Conservation (phyloP, 2,888 invertebrate species). For the Cyclophora punctaria region DNA sequence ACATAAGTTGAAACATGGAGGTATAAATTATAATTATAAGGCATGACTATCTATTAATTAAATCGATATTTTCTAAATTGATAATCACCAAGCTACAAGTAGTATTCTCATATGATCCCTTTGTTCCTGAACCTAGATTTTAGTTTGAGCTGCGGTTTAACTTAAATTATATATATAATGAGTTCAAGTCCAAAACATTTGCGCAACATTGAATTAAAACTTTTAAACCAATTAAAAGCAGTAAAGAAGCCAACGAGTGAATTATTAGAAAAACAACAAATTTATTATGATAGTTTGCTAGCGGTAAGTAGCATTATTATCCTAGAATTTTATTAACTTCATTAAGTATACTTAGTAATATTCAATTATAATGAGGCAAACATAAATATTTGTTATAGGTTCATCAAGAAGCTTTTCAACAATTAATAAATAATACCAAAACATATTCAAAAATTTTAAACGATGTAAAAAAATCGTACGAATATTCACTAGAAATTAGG, state of each 20-base stretch:
- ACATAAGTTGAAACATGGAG: too few relatives aligned
- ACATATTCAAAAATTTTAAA: conserved; percentile 49
- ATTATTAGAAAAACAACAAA: conserved; percentile 43
- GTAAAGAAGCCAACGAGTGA: conserved; percentile 38
- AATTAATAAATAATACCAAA: conserved; percentile 41
- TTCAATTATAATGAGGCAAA: not conserved
- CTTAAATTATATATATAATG: not conserved
- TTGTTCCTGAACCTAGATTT: too few relatives aligned
- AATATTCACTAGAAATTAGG: conserved; percentile 47
- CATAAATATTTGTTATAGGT: conserved; percentile 34
- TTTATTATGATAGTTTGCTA: conserved; percentile 45
- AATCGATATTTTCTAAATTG: too few relatives aligned
- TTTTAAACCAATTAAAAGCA: conserved; percentile 34
- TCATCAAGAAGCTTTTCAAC: conserved; percentile 49
- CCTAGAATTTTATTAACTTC: not conserved
- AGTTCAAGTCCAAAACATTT: conserved; percentile 43
- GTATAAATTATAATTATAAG: too few relatives aligned
- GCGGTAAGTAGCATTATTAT: conserved; percentile 28
- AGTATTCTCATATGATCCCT: too few relatives aligned
- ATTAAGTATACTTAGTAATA: too few relatives aligned
- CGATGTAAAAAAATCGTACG: conserved; percentile 57
- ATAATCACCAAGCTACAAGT: too few relatives aligned
- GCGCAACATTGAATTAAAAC: conserved; percentile 39
- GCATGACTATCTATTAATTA: too few relatives aligned
- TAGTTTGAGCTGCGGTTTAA: too few relatives aligned